Evolutionary conservation across 1,140 invertebrate species (phyloP).

Genomic region (Danaus melanippus): DNA sequence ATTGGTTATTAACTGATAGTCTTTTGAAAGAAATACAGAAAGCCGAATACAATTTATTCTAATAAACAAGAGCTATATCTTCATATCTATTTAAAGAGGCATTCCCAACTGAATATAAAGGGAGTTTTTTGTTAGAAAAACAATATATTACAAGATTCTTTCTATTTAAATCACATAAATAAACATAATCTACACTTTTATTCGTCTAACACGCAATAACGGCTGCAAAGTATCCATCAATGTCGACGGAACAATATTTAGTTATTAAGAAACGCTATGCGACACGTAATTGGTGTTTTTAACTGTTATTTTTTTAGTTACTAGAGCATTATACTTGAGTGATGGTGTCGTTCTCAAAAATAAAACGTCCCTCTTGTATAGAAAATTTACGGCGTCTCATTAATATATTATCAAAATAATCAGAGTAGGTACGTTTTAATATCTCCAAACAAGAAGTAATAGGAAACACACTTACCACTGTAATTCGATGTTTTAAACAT

Average conservation of each 20-base stretch:
- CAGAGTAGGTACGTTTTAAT: constrained; percentile 23
- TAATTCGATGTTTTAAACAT: constrained; percentile 59
- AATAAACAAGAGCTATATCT: too few species aligned
- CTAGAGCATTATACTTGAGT: constrained; percentile 62
- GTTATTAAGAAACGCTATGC: constrained; percentile 50
- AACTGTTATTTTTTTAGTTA: constrained; percentile 57
- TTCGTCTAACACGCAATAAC: constrained; percentile 35
- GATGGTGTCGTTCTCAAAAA: constrained; percentile 69
- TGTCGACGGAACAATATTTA: constrained; percentile 51
- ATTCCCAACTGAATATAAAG: too few species aligned
- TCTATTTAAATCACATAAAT: constrained; percentile 22
- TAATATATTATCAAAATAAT: constrained; percentile 68
- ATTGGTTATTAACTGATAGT: neutral
- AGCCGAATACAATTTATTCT: too few species aligned
- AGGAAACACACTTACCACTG: constrained; percentile 54
- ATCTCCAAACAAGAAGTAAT: constrained; percentile 48
- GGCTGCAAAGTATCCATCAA: constrained; percentile 44
- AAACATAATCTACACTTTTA: constrained; percentile 19
- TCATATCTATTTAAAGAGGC: too few species aligned
- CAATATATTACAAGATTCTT: constrained; percentile 2
- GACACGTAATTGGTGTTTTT: constrained; percentile 49
- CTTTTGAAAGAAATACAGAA: neutral
- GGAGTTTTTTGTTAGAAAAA: neutral
- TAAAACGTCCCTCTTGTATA: constrained; percentile 56
- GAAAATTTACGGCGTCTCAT: constrained; percentile 59